phyloP scores from a whole-genome alignment of 2,888 invertebrate species.

The Agonopterix heracliana region DNA sequence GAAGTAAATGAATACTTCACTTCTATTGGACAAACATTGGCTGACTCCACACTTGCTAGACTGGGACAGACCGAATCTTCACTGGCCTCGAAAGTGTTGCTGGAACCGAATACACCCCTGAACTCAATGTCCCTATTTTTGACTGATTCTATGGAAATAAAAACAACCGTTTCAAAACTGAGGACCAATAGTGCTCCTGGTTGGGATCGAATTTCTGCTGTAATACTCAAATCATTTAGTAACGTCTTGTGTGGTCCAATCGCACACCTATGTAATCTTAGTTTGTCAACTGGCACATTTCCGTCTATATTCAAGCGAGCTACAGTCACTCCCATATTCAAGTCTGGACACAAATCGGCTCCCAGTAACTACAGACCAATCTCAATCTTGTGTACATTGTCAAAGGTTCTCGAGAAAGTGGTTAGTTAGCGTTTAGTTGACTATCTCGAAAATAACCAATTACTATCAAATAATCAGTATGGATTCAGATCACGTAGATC shows the following conservation, averaged over 20 bases:
- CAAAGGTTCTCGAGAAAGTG: constrained; percentile 13
- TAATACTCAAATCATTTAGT: constrained; percentile 2
- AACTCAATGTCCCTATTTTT: not conserved
- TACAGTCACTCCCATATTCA: constrained; percentile 4
- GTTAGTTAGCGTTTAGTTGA: constrained; percentile 6
- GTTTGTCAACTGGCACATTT: constrained; percentile 5
- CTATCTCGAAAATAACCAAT: constrained; percentile 2
- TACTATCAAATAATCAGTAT: constrained; percentile 7
- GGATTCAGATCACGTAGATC: constrained; percentile 6
- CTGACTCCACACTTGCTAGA: too few species aligned
- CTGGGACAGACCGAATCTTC: too few species aligned
- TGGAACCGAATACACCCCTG: too few species aligned
- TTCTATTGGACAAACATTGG: too few species aligned
- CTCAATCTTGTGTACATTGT: constrained; percentile 5
- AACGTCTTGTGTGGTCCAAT: constrained; percentile 3
- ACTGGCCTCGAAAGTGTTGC: too few species aligned
- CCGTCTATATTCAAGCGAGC: constrained; percentile 9
- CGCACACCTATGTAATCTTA: constrained; percentile 8
- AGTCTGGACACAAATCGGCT: not conserved
- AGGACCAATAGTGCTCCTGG: constrained; percentile 6
- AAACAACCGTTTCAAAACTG: not conserved
- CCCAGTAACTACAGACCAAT: constrained; percentile 7
- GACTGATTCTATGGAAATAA: not conserved
- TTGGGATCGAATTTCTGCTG: constrained; percentile 7
- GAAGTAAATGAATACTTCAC: too few species aligned